Conservation (phyloP, 1,140 invertebrate species). For the Scaptomyza graminum region DNA sequence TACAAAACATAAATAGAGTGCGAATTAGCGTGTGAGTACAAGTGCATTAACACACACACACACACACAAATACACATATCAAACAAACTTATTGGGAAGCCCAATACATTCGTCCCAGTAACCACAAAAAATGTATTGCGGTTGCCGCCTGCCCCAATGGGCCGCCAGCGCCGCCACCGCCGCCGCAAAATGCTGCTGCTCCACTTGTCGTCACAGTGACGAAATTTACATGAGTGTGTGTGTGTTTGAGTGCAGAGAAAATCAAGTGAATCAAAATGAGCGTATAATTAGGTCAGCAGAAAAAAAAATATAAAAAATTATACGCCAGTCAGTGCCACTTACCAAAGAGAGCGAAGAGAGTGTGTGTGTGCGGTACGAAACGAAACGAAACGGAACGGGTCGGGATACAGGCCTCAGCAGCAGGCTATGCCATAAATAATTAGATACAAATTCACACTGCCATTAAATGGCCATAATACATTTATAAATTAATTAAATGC, state of each 20-base stretch:
- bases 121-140: conserved; percentile 73
- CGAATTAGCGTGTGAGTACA: conserved; percentile 46
- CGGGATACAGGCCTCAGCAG: conserved; percentile 21
- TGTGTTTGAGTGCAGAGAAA: conserved; percentile 75
- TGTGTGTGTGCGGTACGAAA: conserved; percentile 24
- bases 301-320: conserved; percentile 60
- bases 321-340: conserved; percentile 75
- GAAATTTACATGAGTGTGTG: conserved; percentile 60
- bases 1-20: conserved; percentile 51
- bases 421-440: conserved; percentile 52
- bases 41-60: conserved; percentile 2
- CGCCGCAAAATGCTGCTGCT: conserved; percentile 55
- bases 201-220: conserved; percentile 80
- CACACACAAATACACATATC: conserved; percentile 10
- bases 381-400: conserved; percentile 23
- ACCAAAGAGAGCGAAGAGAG: conserved; percentile 74
- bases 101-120: conserved; percentile 71
- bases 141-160: conserved; percentile 67
- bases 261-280: conserved; percentile 82
- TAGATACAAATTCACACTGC: conserved; percentile 75
- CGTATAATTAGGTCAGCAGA: conserved; percentile 82
- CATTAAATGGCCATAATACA: conserved; percentile 49
- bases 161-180: conserved; percentile 35
- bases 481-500: conserved; percentile 37
- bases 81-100: conserved; percentile 33